Evolutionary conservation across 2,888 invertebrate genomes (phyloP), one percentile per base, ranked within the genome.

Genomic region (Cyaniris semiargus): DNA sequence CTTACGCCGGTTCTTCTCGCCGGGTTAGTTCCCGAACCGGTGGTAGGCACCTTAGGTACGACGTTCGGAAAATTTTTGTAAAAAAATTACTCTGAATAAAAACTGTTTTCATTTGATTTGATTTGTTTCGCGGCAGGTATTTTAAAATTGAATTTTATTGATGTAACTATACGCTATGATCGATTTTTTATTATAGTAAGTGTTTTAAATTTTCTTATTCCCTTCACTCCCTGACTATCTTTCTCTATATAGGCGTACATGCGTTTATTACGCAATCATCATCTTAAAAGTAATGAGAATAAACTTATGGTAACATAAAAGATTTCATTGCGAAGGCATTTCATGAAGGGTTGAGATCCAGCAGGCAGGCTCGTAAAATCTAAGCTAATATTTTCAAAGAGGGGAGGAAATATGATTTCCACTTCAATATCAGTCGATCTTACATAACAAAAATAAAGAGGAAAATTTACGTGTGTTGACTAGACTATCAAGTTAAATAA

Each of bases 331-430:
- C 72, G 72, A 27, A 18, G 74, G 74, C 44, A 48, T 53, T 48
- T 71, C 71, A 71, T 48, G 74, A 74, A 53, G 48, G 74, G 74
- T 74, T 74, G 72, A 74, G 23, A 53, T 53, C 74, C 23, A 53
- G 44, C 48, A 53, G 74, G 74, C 48, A 27, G 53, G 74, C 44
- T 74, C 74, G 74, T 74, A 74, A 74, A 74, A 74, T 74, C 74
- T 44, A 74, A 27, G 44, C 74, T 53, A 74, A 74, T 74, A 74
- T 53, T 74, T 74, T 74, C 53, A 48, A 13, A 74, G 74, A 72
- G 74, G 74, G 48, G 74, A 74, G 3, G 21, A 48, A 74, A 74
- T 48, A 23, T 74, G 53, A 53, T 74, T 74, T 74, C 74, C 74
- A 74, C 74, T 74, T 53, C 21, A 74, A 53, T 44, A 53, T 74